Conservation (phyloP, 2,888 invertebrate genomes). For the Pachydiplax longipennis region DNA sequence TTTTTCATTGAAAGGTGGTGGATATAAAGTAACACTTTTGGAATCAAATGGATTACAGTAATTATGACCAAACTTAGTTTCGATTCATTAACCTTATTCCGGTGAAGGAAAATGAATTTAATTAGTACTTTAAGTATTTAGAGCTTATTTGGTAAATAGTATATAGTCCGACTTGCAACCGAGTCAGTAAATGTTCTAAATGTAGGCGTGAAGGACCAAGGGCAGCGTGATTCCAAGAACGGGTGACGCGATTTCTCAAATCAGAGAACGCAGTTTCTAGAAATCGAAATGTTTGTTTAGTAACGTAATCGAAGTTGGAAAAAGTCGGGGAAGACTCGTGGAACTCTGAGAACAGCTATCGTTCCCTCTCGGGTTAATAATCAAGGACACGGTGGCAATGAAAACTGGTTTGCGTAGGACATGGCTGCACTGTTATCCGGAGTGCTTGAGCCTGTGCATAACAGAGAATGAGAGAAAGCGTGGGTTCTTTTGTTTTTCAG, state of each 20-base stretch:
- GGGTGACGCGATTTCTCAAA: background rate
- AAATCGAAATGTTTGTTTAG: background rate
- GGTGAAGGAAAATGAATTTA: too few species aligned
- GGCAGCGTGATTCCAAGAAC: background rate
- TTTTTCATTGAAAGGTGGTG: too few species aligned
- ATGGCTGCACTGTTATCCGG: background rate
- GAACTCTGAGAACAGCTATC: background rate
- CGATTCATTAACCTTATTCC: too few species aligned
- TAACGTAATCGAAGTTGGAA: background rate
- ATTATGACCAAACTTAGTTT: too few species aligned
- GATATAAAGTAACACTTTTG: too few species aligned
- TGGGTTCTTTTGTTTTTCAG: background rate
- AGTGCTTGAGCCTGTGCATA: background rate
- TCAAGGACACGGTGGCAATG: background rate
- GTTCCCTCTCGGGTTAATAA: background rate
- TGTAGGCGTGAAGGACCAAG: background rate
- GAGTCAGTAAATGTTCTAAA: background rate
- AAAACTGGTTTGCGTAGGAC: constrained; percentile 1
- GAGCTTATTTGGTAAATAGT: too few species aligned
- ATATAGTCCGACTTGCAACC: too few species aligned
- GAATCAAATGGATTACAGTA: too few species aligned
- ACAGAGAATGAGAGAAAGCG: background rate
- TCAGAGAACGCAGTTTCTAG: background rate
- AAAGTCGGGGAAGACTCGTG: background rate
- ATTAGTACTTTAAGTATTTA: too few species aligned